Evolutionary conservation across 2,113 vertebrate genomes (phyloP), one percentile per base, ranked within the genome.

Genomic region (Labrus mixtus): DNA sequence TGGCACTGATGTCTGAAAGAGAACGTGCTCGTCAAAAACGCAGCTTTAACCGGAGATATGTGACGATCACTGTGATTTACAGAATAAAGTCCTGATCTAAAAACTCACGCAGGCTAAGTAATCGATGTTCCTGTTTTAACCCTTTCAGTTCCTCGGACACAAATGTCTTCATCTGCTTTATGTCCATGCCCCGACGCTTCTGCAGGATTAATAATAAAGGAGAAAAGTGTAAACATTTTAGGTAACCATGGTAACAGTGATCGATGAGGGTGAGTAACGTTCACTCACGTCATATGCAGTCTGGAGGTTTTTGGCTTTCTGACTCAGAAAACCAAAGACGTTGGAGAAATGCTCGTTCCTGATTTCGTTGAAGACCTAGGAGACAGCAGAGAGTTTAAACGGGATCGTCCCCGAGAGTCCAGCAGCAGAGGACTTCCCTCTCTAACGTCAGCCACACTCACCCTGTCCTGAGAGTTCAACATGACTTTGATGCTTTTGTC

Each of bases 281-380:
- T 56, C 4, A 90, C 98, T 95, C 88, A 99, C 98, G 0, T 99
- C 97, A 0, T 99, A 99, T 6, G 98, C 96, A 0, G 95, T 94
- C 93, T 99, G 98, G 68, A 99, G 92, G 85, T 95, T 97, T 20
- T 95, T 94, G 0, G 98, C 98, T 90, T 99, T 99, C 92, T 98
- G 97, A 83, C 98, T 99, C 82, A 99, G 90, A 68, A 98, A 97
- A 68, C 96, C 88, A 0, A 98, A 99, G 50, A 99, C 97, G 0
- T 96, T 97, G 88, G 98, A 99, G 94, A 99, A 99, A 86, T 99
- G 98, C 69, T 99, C 97, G 0, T 99, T 97, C 13, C 97, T 94
- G 67, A 99, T 99, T 94, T 99, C 95, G 19, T 22, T 92, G 85
- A 99, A 99, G 63, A 99, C 96, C 98, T 99, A 79, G 1, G 20